These are phyloP conservation scores for Helobdella robusta DNA, from an alignment of 2,888 invertebrate species.

Conservation along the genomic window DNA sequence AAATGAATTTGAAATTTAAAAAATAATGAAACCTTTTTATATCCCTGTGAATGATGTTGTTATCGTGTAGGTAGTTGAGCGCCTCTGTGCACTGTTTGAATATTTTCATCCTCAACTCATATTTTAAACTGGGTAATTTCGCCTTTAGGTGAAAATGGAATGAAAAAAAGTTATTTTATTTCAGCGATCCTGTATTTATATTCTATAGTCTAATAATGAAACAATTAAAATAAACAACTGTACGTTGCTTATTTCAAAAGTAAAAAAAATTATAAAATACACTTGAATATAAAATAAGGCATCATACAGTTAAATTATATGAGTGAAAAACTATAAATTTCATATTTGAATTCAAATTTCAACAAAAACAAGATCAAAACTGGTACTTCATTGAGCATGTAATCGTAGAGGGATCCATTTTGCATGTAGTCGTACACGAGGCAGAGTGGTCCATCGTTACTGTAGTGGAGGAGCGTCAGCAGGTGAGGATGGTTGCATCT, in stretches of 20 bases:
- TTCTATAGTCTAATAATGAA: too few relatives aligned
- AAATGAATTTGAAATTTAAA: not conserved
- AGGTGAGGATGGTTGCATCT: constrained; percentile 14
- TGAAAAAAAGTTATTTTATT: too few relatives aligned
- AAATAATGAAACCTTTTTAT: constrained; percentile 26
- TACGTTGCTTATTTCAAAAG: too few relatives aligned
- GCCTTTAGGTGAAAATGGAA: not conserved
- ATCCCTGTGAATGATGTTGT: constrained; percentile 28
- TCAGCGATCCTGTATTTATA: too few relatives aligned
- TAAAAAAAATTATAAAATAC: too few relatives aligned
- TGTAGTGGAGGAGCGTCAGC: constrained; percentile 2
- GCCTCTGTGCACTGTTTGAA: constrained; percentile 20
- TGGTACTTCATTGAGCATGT: not conserved
- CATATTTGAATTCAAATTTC: not conserved
- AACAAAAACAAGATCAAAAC: not conserved
- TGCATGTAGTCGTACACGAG: constrained; percentile 21
- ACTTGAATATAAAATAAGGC: too few relatives aligned
- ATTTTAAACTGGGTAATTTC: not conserved
- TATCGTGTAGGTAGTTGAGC: constrained; percentile 20
- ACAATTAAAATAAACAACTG: too few relatives aligned
- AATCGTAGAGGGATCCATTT: constrained; percentile 16
- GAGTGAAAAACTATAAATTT: not conserved
- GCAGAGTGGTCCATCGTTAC: constrained; percentile 11
- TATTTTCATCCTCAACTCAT: constrained; percentile 9
- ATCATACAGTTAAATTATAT: too few relatives aligned